These are phyloP conservation scores for Cyphomyrus discorhynchus DNA, from an alignment of 2,113 vertebrate genomes.

Conservation along the genomic window DNA sequence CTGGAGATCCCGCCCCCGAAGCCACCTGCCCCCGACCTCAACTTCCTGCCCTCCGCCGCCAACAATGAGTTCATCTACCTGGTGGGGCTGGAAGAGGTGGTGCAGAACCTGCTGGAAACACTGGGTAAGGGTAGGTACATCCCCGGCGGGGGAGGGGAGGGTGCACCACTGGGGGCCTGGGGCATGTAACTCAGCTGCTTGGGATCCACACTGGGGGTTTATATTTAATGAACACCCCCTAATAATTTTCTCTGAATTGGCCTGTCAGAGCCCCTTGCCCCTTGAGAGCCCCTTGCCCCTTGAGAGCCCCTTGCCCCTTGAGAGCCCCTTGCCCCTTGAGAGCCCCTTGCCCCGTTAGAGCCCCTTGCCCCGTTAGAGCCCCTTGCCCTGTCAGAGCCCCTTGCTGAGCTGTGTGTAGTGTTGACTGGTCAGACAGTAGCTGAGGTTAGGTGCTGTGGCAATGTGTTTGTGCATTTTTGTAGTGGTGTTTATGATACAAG, in stretches of 20 bases:
- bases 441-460: not conserved
- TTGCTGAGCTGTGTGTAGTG: not conserved
- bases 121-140: conserved; percentile 65
- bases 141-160: not conserved
- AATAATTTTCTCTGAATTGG: not conserved
- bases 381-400: not conserved
- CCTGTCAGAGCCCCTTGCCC: not conserved
- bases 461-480: not conserved
- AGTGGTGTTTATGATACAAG: not conserved
- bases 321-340: not conserved
- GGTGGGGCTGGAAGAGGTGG: conserved; percentile 91
- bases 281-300: not conserved
- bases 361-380: no score
- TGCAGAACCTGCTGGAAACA: conserved; percentile 85
- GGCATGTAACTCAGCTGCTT: not conserved
- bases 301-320: not conserved
- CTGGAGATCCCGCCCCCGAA: conserved; percentile 92
- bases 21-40: conserved; percentile 79
- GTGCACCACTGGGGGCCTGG: not conserved
- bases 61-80: conserved; percentile 97
- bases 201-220: not conserved
- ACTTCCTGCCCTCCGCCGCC: conserved; percentile 88
- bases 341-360: no score
- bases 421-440: not conserved
- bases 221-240: not conserved